Conservation (phyloP, 1,140 invertebrate genomes). For the Lutraria rhynchaena region DNA sequence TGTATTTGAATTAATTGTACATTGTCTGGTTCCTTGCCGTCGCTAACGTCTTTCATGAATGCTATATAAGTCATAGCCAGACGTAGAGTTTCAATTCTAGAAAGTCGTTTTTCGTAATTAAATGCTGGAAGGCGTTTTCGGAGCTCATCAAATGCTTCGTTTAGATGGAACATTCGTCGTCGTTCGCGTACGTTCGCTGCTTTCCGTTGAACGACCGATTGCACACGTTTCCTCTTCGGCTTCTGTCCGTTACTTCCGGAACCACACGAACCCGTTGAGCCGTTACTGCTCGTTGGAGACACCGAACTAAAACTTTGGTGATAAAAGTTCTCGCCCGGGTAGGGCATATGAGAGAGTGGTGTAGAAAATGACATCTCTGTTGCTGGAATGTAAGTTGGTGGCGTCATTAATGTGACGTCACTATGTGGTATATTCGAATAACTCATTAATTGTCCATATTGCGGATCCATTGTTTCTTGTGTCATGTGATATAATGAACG, state of each 20-base stretch:
- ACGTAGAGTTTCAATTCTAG: slow-evolving; percentile 92
- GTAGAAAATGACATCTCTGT: slow-evolving; percentile 42
- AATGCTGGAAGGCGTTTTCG: slow-evolving; percentile 77
- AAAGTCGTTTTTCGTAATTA: slow-evolving; percentile 79
- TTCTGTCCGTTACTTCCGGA: slow-evolving; percentile 57
- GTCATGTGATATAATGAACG: slow-evolving; percentile 25
- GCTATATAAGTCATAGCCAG: slow-evolving; percentile 97
- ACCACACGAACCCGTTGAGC: neutral
- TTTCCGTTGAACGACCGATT: slow-evolving; percentile 74
- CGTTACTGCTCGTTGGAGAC: slow-evolving; percentile 34
- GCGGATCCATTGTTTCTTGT: slow-evolving; percentile 26
- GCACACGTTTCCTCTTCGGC: slow-evolving; percentile 74
- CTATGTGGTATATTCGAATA: slow-evolving; percentile 36
- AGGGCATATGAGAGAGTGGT: slow-evolving; percentile 40
- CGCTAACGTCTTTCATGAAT: slow-evolving; percentile 96
- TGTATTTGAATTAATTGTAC: slow-evolving; percentile 64
- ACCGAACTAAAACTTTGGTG: slow-evolving; percentile 38
- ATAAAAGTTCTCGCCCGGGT: slow-evolving; percentile 33
- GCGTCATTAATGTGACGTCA: slow-evolving; percentile 27
- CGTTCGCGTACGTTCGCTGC: slow-evolving; percentile 81
- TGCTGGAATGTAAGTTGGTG: slow-evolving; percentile 13
- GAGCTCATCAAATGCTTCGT: slow-evolving; percentile 80
- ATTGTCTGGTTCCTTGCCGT: slow-evolving; percentile 68
- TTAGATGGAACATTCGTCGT: slow-evolving; percentile 80
- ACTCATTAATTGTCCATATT: slow-evolving; percentile 23